These are phyloP conservation scores for Acanthurus leucopareius DNA, from an alignment of 2,797 vertebrate species.

Conservation along the genomic window DNA sequence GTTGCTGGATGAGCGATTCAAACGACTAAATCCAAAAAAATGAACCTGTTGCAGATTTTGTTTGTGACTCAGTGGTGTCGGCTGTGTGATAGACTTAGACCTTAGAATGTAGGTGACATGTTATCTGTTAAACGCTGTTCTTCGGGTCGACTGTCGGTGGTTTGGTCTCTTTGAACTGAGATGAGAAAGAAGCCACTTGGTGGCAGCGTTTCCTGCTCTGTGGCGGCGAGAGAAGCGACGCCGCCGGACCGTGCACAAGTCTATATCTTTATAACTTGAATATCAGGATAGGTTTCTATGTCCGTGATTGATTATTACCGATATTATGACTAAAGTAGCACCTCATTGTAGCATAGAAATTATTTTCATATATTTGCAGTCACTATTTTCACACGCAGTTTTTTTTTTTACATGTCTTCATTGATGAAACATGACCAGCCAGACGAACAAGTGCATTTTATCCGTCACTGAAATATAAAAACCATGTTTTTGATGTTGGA, in stretches of 20 bases:
- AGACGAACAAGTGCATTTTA: not conserved
- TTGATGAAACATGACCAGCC: not conserved
- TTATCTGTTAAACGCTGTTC: conserved; percentile 25
- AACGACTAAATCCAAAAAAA: not conserved
- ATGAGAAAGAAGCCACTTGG: conserved; percentile 57
- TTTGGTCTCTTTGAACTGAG: conserved; percentile 1
- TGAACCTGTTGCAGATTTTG: not conserved
- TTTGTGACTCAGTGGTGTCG: not conserved
- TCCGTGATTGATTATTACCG: conserved; percentile 29
- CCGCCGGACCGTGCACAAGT: conserved; percentile 11
- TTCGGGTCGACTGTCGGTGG: conserved; percentile 2
- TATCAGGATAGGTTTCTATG: conserved; percentile 25
- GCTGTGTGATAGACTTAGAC: conserved; percentile 3
- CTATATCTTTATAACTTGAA: conserved; percentile 35
- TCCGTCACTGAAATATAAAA: not conserved
- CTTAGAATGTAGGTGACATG: conserved; percentile 42
- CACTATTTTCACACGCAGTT: conserved; percentile 37
- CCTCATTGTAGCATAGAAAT: conserved; percentile 58
- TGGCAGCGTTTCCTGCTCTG: conserved; percentile 59
- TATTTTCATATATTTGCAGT: conserved; percentile 59
- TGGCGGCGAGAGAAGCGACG: conserved; percentile 17
- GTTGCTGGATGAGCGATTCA: not conserved
- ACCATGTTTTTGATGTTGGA: not conserved
- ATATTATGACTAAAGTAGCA: conserved; percentile 50
- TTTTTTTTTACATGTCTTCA: conserved; percentile 23